Base-by-base conservation (phyloP, 2,113 vertebrate species). In the Sciurus niger region DNA sequence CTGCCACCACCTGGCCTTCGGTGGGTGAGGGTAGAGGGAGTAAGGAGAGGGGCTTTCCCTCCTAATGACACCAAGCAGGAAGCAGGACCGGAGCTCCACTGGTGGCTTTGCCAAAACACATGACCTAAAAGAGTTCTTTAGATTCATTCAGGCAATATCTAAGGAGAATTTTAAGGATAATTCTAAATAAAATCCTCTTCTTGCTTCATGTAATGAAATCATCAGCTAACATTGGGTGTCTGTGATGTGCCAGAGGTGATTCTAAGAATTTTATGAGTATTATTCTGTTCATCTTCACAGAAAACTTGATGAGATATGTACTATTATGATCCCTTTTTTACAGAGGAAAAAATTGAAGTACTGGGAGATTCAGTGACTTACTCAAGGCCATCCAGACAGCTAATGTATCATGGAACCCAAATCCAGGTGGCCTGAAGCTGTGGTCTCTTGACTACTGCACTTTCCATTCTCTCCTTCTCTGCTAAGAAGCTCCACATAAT, bases 1-100 rank as follows among this genome's bases (percentile, higher is more conserved):
- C 74, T 43, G 34, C 76, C 40, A 30, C n/a, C 77, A 48, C 30
- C 55, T 65, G 91, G 77, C 70, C 16, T 84, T 58, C 10, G 0
- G 2, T 13, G 22, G 30, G 10, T 0, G 1, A 6, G 18, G 13
- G 30, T 17, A 10, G 60, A 63, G 11, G 28, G 30, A 6, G 2
- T 0, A 1, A 10, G 32, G n/a, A 18, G 13, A 30, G 2, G 65
- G 46, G 8, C 11, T 34, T 80, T 84, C 9, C 17, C 17, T 89
- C 14, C 9, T 73, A 14, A 40, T 30, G n/a, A 6, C 18, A 9
- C 24, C 58, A 77, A 89, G 58, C 20, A 24, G 55, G 20, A 58
- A 24, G 30, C 8, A 30, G 16, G 32, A 13, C 32, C 60, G 4
- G 6, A 79, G 1, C 25, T 77, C 11, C 30, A 20, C 18, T 34